These are phyloP conservation scores for Meghimatium bilineatum DNA, from an alignment of 2,888 invertebrate species.

Conservation along the genomic window DNA sequence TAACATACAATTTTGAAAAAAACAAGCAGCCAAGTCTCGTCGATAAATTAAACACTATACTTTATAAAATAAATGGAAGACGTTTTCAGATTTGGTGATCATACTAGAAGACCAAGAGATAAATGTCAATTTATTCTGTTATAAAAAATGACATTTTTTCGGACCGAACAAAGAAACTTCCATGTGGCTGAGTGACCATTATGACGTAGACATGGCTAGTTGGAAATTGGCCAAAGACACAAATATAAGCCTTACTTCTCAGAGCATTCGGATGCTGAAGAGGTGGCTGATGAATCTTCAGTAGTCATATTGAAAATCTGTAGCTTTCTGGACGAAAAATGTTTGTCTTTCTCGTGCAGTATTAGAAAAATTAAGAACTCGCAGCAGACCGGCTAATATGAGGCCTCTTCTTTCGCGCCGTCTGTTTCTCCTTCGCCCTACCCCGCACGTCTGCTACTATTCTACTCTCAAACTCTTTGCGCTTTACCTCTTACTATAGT, in stretches of 20 bases:
- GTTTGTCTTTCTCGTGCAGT: not conserved
- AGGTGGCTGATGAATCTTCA: conserved; percentile 26
- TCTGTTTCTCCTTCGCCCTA: not conserved
- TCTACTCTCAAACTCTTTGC: conserved; percentile 22
- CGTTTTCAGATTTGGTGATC: not conserved
- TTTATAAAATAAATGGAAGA: too few relatives aligned
- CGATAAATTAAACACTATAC: too few relatives aligned
- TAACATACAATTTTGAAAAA: too few relatives aligned
- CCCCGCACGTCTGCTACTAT: not conserved
- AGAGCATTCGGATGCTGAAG: not conserved
- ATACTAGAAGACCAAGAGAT: not conserved
- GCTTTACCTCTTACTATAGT: not conserved
- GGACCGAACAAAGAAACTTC: conserved; percentile 20
- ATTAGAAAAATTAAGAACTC: not conserved
- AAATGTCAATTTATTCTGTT: not conserved
- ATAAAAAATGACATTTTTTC: not conserved
- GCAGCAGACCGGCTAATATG: not conserved
- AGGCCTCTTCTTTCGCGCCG: conserved; percentile 41
- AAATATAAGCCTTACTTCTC: conserved; percentile 9
- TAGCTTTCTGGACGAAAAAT: not conserved
- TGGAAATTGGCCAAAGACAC: not conserved
- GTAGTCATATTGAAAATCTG: conserved; percentile 20
- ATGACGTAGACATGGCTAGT: conserved; percentile 10
- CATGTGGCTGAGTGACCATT: conserved; percentile 6
- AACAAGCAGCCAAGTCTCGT: too few relatives aligned